These are phyloP conservation scores for Gnathochromis pfefferi DNA, from an alignment of 2,113 vertebrate species.

Conservation along the genomic window DNA sequence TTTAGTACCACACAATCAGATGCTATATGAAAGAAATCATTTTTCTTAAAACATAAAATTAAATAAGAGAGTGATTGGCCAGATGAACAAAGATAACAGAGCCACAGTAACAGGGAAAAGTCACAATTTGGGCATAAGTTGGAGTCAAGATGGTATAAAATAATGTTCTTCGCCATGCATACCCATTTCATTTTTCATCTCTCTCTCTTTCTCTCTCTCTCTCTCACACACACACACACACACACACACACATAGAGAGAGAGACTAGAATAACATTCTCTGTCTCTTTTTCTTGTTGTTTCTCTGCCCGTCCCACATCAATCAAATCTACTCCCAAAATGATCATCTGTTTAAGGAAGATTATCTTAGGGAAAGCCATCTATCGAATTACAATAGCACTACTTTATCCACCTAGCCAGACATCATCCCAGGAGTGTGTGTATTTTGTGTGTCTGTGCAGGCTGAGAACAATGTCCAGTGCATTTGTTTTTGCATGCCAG, in stretches of 20 bases:
- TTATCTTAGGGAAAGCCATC: constrained; percentile 75
- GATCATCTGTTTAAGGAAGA: constrained; percentile 76
- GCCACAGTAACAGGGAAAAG: background rate
- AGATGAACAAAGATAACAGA: constrained; percentile 11
- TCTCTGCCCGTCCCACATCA: constrained; percentile 56
- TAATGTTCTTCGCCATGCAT: constrained; percentile 1
- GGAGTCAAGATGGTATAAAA: constrained; percentile 39
- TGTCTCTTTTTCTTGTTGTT: constrained; percentile 19
- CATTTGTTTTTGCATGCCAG: constrained; percentile 40
- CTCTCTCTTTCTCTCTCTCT: background rate
- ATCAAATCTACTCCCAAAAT: constrained; percentile 74
- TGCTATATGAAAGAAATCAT: background rate
- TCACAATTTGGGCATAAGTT: constrained; percentile 12
- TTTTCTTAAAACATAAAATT: background rate
- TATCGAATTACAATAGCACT: constrained; percentile 76
- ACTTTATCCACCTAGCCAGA: constrained; percentile 72
- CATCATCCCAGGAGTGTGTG: constrained; percentile 66
- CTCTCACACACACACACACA: background rate
- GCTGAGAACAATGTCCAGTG: constrained; percentile 45
- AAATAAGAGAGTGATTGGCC: background rate
- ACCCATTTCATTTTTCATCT: constrained; percentile 19
- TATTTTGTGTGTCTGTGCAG: background rate
- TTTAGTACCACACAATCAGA: background rate
- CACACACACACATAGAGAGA: background rate
- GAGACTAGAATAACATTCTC: constrained; percentile 10